Percentiles rank a stretch among this genome's conserved stretches.
These are phyloP conservation scores for Perognathus longimembris DNA, from an alignment of 2,113 vertebrate genomes.

Conservation along the genomic window DNA sequence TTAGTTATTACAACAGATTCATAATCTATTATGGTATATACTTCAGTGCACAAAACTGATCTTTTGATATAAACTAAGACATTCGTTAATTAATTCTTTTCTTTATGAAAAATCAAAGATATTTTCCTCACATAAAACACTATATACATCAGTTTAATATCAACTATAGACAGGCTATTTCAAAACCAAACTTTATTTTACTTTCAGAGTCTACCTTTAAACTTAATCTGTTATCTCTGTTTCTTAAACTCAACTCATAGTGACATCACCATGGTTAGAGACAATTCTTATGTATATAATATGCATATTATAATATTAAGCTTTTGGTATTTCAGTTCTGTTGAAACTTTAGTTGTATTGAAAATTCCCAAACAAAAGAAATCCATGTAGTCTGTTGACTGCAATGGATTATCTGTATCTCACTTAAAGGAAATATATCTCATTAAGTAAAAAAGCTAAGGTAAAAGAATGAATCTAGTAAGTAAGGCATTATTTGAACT, in stretches of 20 bases:
- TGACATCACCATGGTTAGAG: conserved; percentile 32
- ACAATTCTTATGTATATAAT: not conserved
- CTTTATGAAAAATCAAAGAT: conserved; percentile 66
- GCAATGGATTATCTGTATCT: conserved; percentile 8
- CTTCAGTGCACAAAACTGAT: conserved; percentile 75
- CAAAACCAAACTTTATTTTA: conserved; percentile 79
- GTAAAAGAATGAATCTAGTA: conserved; percentile 31
- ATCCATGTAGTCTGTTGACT: conserved; percentile 18
- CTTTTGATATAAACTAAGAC: conserved; percentile 65
- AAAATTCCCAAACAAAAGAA: conserved; percentile 49
- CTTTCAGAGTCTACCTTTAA: conserved; percentile 62
- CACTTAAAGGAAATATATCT: conserved; percentile 34
- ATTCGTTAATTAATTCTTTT: conserved; percentile 55
- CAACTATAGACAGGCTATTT: conserved; percentile 67
- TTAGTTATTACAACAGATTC: conserved; percentile 79
- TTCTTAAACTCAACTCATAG: conserved; percentile 21
- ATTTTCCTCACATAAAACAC: conserved; percentile 46
- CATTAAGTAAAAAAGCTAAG: conserved; percentile 27
- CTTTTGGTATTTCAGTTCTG: conserved; percentile 27
- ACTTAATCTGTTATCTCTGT: conserved; percentile 31
- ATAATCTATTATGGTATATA: conserved; percentile 78
- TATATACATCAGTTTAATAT: conserved; percentile 63
- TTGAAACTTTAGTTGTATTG: not conserved
- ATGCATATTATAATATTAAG: conserved; percentile 20
- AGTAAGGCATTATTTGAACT: conserved; percentile 57